phyloP scores from a whole-genome alignment of 1,140 invertebrate species.

The Trachelipus rathkii region DNA sequence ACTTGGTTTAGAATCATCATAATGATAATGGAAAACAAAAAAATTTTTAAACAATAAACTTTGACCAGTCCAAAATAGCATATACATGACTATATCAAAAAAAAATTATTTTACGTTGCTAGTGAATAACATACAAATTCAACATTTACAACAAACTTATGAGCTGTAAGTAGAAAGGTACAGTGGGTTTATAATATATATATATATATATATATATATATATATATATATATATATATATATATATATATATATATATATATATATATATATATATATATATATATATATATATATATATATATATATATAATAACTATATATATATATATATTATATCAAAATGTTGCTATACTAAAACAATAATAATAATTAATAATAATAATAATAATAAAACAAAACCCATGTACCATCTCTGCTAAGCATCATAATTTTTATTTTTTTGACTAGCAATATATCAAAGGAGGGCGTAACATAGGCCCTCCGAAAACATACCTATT shows the following conservation, averaged over 20 bases:
- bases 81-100: background rate
- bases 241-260: too few species aligned
- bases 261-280: too few species aligned
- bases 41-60: background rate
- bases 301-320: too few species aligned
- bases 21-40: background rate
- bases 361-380: too few species aligned
- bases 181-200: too few species aligned
- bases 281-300: too few species aligned
- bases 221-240: too few species aligned
- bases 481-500: background rate
- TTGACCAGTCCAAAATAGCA: background rate
- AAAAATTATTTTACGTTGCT: background rate
- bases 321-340: too few species aligned
- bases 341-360: too few species aligned
- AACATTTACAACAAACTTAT: slow-evolving; percentile 2
- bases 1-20: background rate
- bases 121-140: background rate
- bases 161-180: background rate
- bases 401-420: background rate
- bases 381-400: too few species aligned
- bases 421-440: background rate
- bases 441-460: background rate
- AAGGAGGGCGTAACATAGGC: background rate
- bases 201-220: too few species aligned